phyloP scores from a whole-genome alignment of 2,888 invertebrate genomes.

The Watsonalla cultraria region DNA sequence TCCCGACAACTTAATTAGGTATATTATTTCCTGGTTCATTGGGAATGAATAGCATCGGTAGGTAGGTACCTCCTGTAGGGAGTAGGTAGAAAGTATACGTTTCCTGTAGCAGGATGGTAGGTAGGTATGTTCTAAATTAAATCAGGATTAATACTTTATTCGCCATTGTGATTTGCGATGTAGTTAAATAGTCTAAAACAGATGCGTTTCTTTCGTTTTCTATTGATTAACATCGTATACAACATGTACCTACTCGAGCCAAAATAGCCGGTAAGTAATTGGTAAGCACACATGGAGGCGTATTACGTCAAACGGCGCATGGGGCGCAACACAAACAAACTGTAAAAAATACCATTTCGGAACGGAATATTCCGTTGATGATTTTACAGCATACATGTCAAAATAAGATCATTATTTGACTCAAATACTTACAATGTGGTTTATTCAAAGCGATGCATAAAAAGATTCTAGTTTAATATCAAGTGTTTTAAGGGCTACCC shows the following conservation, averaged over 20 bases:
- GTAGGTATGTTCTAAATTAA: no score
- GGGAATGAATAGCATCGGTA: no score
- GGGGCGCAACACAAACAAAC: conserved; percentile 61
- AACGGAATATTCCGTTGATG: conserved; percentile 59
- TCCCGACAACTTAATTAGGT: no score
- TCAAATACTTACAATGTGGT: no score
- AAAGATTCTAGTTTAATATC: no score
- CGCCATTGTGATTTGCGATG: background rate
- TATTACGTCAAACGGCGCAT: conserved; percentile 53
- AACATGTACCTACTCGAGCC: background rate
- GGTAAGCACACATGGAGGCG: conserved; percentile 26
- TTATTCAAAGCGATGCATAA: no score
- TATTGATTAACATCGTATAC: background rate
- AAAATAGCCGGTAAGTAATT: background rate
- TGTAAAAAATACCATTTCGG: conserved; percentile 64
- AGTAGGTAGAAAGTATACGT: no score
- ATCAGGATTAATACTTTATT: no score
- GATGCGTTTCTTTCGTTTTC: background rate
- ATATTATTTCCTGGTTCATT: no score
- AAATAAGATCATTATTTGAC: background rate
- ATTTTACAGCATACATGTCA: conserved; percentile 18
- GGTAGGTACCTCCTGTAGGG: no score
- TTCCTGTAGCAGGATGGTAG: no score
- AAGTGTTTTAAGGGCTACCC: no score
- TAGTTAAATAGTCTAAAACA: background rate